Percentiles rank a stretch among this genome's conserved stretches.
Conservation (phyloP, 2,888 invertebrate genomes). For the Hydriomena furcata region DNA sequence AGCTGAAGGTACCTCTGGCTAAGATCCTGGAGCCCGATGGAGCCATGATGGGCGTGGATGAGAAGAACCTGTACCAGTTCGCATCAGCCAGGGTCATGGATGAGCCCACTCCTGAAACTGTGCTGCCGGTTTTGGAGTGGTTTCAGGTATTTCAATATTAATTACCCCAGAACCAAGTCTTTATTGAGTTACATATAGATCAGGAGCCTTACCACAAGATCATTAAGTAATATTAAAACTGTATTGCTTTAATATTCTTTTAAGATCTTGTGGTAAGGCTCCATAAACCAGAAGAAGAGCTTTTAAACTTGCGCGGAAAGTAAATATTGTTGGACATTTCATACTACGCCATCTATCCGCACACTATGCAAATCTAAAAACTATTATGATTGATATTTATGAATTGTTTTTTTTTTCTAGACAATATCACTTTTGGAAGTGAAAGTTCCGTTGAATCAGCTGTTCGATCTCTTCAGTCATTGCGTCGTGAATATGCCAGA, state of each 20-base stretch:
- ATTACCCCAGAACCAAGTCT: no score
- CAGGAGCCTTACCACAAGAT: no score
- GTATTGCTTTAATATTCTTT: no score
- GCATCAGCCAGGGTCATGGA: slow-evolving; percentile 92
- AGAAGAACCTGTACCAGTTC: slow-evolving; percentile 97
- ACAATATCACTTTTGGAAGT: slow-evolving; percentile 95
- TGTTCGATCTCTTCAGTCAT: slow-evolving; percentile 95
- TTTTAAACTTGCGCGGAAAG: no score
- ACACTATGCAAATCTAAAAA: no score
- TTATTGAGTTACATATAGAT: no score
- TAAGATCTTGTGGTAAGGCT: no score
- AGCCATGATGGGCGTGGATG: slow-evolving; percentile 96
- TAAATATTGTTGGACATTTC: no score
- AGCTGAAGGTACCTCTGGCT: slow-evolving; percentile 81
- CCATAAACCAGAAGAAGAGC: no score
- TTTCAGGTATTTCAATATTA: slow-evolving; percentile 90
- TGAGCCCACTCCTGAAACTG: slow-evolving; percentile 89
- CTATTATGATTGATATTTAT: no score
- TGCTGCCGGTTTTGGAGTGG: slow-evolving; percentile 95
- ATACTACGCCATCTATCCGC: no score
- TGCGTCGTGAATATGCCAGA: slow-evolving; percentile 87
- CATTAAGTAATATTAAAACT: no score
- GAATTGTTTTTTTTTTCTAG: slow-evolving; percentile 71
- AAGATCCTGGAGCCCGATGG: slow-evolving; percentile 99
- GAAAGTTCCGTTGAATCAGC: slow-evolving; percentile 92